Conservation (phyloP, 1,140 invertebrate genomes). For the Vollenhovia emeryi region DNA sequence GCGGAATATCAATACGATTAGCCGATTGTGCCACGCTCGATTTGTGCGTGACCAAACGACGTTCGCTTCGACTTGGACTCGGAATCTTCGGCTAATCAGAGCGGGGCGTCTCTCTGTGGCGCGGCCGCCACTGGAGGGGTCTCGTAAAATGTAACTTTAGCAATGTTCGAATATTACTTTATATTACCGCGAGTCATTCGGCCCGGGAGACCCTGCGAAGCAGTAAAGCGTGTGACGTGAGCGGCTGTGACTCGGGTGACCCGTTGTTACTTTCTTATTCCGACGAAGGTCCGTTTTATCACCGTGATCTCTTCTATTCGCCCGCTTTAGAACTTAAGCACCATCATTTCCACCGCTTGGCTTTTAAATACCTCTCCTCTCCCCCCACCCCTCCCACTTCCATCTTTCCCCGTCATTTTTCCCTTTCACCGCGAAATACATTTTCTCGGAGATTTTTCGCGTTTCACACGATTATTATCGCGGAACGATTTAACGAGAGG, state of each 20-base stretch:
- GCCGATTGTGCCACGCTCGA: too few species aligned
- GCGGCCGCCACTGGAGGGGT: neutral
- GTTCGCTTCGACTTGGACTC: too few species aligned
- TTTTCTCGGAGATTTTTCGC: conserved; percentile 11
- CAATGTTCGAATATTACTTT: neutral
- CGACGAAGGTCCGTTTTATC: conserved; percentile 38
- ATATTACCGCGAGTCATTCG: neutral
- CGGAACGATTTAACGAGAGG: conserved; percentile 11
- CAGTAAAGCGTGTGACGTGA: conserved; percentile 9
- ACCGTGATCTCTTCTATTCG: conserved; percentile 34
- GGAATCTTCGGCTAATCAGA: too few species aligned
- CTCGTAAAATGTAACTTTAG: neutral
- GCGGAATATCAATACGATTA: too few species aligned
- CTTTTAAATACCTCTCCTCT: conserved; percentile 17
- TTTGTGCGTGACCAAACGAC: too few species aligned
- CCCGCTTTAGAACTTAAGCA: conserved; percentile 29
- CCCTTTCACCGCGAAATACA: conserved; percentile 1
- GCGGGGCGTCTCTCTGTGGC: too few species aligned
- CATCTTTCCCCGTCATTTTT: neutral
- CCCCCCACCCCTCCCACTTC: neutral
- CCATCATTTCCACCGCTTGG: neutral
- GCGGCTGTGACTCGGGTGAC: neutral
- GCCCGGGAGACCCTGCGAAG: neutral
- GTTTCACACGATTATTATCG: neutral
- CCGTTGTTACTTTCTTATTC: conserved; percentile 38